Base-by-base conservation (phyloP, 2,113 vertebrate species). In the Aegotheles bennettii region DNA sequence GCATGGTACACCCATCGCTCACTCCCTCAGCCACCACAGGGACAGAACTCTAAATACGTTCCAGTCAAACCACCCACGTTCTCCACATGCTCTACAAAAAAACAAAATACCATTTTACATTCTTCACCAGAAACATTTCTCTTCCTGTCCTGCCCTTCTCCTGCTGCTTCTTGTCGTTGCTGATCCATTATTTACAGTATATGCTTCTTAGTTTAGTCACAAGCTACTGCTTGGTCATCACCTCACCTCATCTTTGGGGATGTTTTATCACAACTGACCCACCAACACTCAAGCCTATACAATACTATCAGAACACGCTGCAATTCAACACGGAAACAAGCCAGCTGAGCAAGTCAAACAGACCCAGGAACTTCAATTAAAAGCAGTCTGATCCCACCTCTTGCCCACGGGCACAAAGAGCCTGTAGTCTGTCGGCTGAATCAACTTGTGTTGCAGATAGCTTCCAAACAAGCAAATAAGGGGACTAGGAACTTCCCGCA, bases 41-140 rank as follows among this genome's bases (percentile, higher is more conserved):
- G 78, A 85, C 90, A 91, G 50, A 93, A 74, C 76, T 70, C 82
- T 48, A 87, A 84, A 78, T 33, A 71, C 2, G 0, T 53, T 94
- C 78, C 69, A 96, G 90, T 64, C 81, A 78, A 96, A 75, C 84
- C 90, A 85, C 90, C 92, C 95, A 95, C 87, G 0, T 68, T 76
- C 87, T 87, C 90, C 92, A 93, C 78, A 84, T 95, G 93, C 81
- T 89, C 93, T 75, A 56, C 12, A 70, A 78, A 76, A 81, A 84
- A 60, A 40, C 33, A 73, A 81, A 91, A 78, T 71, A 64, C 40
- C 71, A 70, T 45, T 86, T 93, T 56, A 69, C 50, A 61, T 79
- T 77, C 71, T 65, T 85, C 67, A 77, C 20, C 85, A 95, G 83
- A 88, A 96, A 48, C 28, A 57, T 26, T 73, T 65, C 74, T 75